A percentile compares a stretch with the other conserved stretches of the same genome.
Conservation (phyloP, 2,797 vertebrate species). For the Sylvia borin region DNA sequence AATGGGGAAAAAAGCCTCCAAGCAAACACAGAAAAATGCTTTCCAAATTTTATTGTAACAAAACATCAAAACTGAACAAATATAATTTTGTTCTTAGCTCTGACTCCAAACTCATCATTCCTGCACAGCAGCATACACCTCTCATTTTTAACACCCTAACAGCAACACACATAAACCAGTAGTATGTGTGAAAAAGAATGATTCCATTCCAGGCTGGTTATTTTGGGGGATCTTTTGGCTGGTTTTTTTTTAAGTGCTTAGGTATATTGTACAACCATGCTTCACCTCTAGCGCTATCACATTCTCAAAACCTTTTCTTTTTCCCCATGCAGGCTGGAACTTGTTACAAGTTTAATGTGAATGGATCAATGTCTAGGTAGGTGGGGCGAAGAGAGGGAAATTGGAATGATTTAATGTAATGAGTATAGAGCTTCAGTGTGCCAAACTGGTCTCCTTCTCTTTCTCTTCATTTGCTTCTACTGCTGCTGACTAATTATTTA, state of each 20-base stretch:
- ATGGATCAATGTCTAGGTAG: slow-evolving; percentile 35
- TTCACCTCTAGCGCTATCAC: slow-evolving; percentile 61
- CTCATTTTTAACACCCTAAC: slow-evolving; percentile 68
- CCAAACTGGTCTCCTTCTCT: slow-evolving; percentile 36
- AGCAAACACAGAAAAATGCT: neutral
- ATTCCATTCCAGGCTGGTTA: neutral
- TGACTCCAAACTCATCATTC: slow-evolving; percentile 25
- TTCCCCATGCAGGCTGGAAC: neutral
- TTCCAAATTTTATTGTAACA: neutral
- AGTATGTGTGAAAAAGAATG: slow-evolving; percentile 49
- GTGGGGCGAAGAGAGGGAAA: slow-evolving; percentile 27
- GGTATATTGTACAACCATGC: slow-evolving; percentile 23
- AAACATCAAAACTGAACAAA: slow-evolving; percentile 16
- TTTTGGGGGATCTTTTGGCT: neutral
- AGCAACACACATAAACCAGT: slow-evolving; percentile 23
- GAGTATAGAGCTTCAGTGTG: slow-evolving; percentile 24
- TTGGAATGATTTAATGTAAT: slow-evolving; percentile 27
- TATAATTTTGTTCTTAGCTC: slow-evolving; percentile 20
- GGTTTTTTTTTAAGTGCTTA: neutral
- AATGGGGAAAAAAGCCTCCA: fast-evolving
- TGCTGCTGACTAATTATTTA: slow-evolving; percentile 65
- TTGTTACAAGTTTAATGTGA: slow-evolving; percentile 21
- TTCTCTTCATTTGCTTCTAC: slow-evolving; percentile 38
- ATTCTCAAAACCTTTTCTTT: slow-evolving; percentile 49
- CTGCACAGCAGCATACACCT: slow-evolving; percentile 29